A percentile compares a stretch with the other conserved stretches of the same genome.
These are phyloP conservation scores for Anneissia japonica DNA, from an alignment of 35 echinoderm and acorn worm species.

Conservation along the genomic window DNA sequence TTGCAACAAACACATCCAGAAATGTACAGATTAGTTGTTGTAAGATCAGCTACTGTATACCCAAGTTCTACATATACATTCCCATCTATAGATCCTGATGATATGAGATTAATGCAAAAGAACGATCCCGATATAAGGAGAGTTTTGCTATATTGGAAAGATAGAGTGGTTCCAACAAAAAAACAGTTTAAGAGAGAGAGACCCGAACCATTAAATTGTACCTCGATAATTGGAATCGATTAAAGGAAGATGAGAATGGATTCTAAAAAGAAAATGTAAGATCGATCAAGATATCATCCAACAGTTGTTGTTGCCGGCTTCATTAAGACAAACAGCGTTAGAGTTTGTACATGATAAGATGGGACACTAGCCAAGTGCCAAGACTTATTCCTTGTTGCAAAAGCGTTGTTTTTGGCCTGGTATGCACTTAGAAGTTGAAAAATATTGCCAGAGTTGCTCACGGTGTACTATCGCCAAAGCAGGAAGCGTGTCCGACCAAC, in stretches of 20 bases:
- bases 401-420: conserved; percentile 36
- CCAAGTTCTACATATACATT: neutral
- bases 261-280: neutral
- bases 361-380: conserved; percentile 22
- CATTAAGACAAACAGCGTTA: neutral
- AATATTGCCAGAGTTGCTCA: conserved; percentile 36
- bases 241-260: neutral
- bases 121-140: neutral
- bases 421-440: conserved; percentile 11
- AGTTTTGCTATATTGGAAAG: neutral
- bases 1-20: neutral
- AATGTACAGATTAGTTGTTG: neutral
- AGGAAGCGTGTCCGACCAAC: neutral
- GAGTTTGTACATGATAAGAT: neutral
- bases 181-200: neutral
- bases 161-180: neutral
- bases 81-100: neutral
- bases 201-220: neutral
- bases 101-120: neutral
- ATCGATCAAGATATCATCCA: neutral
- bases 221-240: neutral
- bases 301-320: neutral
- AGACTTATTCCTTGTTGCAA: neutral
- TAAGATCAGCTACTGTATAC: neutral
- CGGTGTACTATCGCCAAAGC: conserved; percentile 38